Percentiles rank a stretch among this genome's conserved stretches.
Evolutionary conservation across 2,797 vertebrate species (phyloP).

Genomic region (Columba guinea): DNA sequence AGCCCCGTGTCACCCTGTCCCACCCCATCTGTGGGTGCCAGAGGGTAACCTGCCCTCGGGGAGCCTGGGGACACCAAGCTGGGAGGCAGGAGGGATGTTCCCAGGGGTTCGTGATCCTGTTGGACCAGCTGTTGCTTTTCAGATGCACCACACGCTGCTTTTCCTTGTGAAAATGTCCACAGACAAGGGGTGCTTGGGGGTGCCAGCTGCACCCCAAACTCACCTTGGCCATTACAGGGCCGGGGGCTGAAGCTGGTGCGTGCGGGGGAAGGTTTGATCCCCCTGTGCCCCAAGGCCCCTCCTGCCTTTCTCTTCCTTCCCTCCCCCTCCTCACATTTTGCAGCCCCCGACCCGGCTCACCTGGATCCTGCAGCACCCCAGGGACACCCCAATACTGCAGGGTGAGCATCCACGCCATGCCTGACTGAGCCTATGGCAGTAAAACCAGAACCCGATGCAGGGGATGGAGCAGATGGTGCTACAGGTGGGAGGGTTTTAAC

Average conservation of each 20-base stretch:
- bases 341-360: not conserved
- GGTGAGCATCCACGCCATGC: accelerated
- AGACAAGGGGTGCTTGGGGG: not conserved
- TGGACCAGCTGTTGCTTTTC: not conserved
- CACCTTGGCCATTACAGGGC: accelerated
- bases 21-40: not conserved
- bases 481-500: not conserved
- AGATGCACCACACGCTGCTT: accelerated
- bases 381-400: accelerated
- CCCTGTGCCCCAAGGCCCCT: not conserved
- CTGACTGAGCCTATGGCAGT: not conserved
- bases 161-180: not conserved
- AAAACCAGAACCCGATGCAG: not conserved
- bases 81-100: not conserved
- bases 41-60: not conserved
- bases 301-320: not conserved
- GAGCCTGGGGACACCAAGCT: not conserved
- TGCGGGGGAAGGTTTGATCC: accelerated
- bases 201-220: not conserved
- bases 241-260: not conserved
- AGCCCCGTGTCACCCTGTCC: accelerated
- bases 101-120: not conserved
- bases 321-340: not conserved
- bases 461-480: not conserved
- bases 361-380: not conserved